Evolutionary conservation across 2,888 invertebrate species (phyloP), one percentile per base, ranked within the genome.

Genomic region (Drosophila eohydei): DNA sequence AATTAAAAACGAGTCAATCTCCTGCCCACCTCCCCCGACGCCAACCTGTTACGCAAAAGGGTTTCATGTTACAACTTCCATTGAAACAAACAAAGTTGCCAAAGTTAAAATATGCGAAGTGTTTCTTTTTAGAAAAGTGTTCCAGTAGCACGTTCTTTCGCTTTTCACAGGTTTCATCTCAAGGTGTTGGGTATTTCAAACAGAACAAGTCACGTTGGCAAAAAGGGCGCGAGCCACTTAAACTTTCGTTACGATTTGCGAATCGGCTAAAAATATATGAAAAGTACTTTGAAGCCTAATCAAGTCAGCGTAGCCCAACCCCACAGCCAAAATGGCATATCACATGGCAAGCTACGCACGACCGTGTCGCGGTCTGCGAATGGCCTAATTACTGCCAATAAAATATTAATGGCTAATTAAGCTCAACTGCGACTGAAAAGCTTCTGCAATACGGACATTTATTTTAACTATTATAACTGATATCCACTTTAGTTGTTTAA

Each of bases 391-490:
- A 71, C 66, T 81, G 61, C 71, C 74, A 74, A 87, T 84, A 73
- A 84, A 84, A 84, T 84, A 89, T 89, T 89, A 84, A 84, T 87
- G 82, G 75, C 87, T 89, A 84, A 84, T 84, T 84, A 89, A 77
- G 78, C 87, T 72, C 55, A 50, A 56, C 65, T 59, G 54, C 71
- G 71, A 78, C 66, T 67, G 55, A 51, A 34, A 63, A 74, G 56
- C 67, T 65, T 41, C 40, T 62, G 48, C 30, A 28, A 12, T 43
- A 44, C 41, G 40, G 34, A 4, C 62, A 59, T 75, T 72, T 38
- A 28, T 61, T 58, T 32, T 44, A 46, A 59, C 11, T n/a, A n/a
- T 9, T 14, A n/a, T 4, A 28, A 11, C 21, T 30, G 38, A 36
- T 26, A 50, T 30, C 16, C 28, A 34, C 2, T 11, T 26, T 16